A percentile compares a stretch with the other conserved stretches of the same genome.
phyloP scores from a whole-genome alignment of 2,113 vertebrate species.

The Cyprinodon brontotheroides region DNA sequence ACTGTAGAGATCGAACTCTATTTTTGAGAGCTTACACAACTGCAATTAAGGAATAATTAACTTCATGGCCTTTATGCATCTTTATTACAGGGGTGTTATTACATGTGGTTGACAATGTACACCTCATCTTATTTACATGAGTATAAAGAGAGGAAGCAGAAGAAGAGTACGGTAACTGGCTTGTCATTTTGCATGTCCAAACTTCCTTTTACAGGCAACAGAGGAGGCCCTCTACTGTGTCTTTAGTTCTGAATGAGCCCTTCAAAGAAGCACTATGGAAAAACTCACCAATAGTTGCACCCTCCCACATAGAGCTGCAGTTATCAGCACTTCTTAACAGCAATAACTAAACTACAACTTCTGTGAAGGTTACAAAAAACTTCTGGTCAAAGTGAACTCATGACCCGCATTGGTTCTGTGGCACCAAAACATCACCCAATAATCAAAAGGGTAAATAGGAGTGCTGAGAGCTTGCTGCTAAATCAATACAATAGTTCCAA shows the following conservation, averaged over 20 bases:
- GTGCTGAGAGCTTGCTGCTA: background rate
- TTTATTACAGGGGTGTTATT: background rate
- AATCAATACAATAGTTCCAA: constrained; percentile 1
- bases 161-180: constrained; percentile 38
- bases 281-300: constrained; percentile 18
- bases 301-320: constrained; percentile 49
- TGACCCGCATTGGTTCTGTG: constrained; percentile 33
- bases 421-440: background rate
- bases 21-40: background rate
- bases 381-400: constrained; percentile 16
- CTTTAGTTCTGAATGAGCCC: constrained; percentile 23
- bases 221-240: constrained; percentile 23
- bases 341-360: constrained; percentile 34
- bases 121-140: constrained; percentile 59
- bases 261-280: constrained; percentile 28
- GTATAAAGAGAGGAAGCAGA: constrained; percentile 65
- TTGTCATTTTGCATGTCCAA: constrained; percentile 65
- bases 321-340: constrained; percentile 57
- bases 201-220: constrained; percentile 65
- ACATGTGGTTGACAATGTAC: background rate
- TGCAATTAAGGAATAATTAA: background rate
- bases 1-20: background rate
- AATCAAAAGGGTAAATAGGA: background rate
- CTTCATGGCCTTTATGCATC: too few relatives aligned
- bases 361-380: constrained; percentile 18